phyloP scores from a whole-genome alignment of 2,797 vertebrate species.

The Sebastolobus alascanus region DNA sequence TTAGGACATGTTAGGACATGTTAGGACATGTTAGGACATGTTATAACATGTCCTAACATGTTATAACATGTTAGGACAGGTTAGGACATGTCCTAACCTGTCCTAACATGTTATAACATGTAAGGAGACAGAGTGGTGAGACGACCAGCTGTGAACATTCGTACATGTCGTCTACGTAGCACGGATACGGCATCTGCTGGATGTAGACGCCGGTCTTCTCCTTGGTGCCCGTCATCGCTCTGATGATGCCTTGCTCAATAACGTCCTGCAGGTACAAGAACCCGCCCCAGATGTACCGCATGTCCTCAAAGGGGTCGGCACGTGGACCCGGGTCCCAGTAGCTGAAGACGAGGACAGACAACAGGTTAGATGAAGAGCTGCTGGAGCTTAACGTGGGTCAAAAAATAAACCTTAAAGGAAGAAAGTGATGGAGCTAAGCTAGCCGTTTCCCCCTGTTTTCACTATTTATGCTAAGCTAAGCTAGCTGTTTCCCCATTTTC shows the following conservation, averaged over 20 bases:
- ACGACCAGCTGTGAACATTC: no score
- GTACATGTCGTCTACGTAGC: slow-evolving; percentile 97
- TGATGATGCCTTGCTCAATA: slow-evolving; percentile 93
- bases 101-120: no score
- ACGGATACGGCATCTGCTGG: slow-evolving; percentile 99
- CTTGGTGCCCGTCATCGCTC: slow-evolving; percentile 89
- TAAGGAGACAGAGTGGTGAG: no score
- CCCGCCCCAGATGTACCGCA: slow-evolving; percentile 97
- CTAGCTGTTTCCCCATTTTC: no score
- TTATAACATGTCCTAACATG: not conserved
- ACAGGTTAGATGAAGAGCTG: not conserved
- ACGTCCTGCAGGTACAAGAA: slow-evolving; percentile 96
- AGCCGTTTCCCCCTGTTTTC: not conserved
- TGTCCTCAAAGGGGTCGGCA: slow-evolving; percentile 96
- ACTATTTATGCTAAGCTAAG: no score
- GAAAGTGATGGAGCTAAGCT: not conserved
- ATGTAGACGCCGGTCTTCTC: slow-evolving; percentile 94
- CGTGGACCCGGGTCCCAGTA: slow-evolving; percentile 98
- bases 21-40: not conserved
- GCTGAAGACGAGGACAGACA: slow-evolving; percentile 73
- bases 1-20: not conserved
- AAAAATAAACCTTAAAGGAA: not conserved
- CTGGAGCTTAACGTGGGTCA: not conserved
- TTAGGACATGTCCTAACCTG: no score
- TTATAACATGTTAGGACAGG: not conserved